Evolutionary conservation across 1,140 invertebrate genomes (phyloP).

Genomic region (Macrostomum lignano): DNA sequence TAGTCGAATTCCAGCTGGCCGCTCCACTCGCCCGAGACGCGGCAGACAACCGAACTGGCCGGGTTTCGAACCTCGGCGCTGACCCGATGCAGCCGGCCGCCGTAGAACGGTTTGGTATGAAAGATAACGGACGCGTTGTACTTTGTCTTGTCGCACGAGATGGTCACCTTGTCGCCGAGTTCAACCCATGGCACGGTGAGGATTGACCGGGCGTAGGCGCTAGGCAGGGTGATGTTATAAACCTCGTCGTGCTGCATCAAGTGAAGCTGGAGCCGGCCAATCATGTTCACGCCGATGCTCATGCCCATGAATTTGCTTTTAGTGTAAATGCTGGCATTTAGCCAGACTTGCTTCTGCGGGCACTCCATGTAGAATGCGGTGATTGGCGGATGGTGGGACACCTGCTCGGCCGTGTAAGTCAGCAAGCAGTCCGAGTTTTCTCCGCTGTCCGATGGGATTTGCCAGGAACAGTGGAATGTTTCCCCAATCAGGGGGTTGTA

Average conservation of each 20-base stretch:
- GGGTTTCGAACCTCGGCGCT: slow-evolving; percentile 43
- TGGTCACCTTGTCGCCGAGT: slow-evolving; percentile 55
- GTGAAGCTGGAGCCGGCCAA: slow-evolving; percentile 36
- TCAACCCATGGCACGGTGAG: slow-evolving; percentile 85
- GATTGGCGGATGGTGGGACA: slow-evolving; percentile 79
- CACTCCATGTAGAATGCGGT: slow-evolving; percentile 81
- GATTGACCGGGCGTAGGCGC: slow-evolving; percentile 75
- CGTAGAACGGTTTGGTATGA: slow-evolving; percentile 48
- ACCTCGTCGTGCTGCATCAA: slow-evolving; percentile 58
- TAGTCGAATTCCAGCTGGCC: slow-evolving; percentile 24
- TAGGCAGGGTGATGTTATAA: slow-evolving; percentile 71
- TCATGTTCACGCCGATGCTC: slow-evolving; percentile 42
- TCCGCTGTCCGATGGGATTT: slow-evolving; percentile 9
- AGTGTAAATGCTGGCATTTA: slow-evolving; percentile 29
- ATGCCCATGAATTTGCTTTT: slow-evolving; percentile 87
- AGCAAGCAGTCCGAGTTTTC: slow-evolving; percentile 9
- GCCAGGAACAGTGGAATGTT: slow-evolving; percentile 30
- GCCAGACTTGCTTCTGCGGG: slow-evolving; percentile 63
- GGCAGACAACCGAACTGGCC: slow-evolving; percentile 17
- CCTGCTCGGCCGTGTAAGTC: slow-evolving; percentile 73
- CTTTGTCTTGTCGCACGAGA: slow-evolving; percentile 60
- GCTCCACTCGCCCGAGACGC: slow-evolving; percentile 26
- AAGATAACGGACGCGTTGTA: slow-evolving; percentile 65
- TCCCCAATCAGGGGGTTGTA: slow-evolving; percentile 35
- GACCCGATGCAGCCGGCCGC: too few relatives aligned